phyloP scores from a whole-genome alignment of 2,797 vertebrate species.

The Pantherophis alleghaniensis region DNA sequence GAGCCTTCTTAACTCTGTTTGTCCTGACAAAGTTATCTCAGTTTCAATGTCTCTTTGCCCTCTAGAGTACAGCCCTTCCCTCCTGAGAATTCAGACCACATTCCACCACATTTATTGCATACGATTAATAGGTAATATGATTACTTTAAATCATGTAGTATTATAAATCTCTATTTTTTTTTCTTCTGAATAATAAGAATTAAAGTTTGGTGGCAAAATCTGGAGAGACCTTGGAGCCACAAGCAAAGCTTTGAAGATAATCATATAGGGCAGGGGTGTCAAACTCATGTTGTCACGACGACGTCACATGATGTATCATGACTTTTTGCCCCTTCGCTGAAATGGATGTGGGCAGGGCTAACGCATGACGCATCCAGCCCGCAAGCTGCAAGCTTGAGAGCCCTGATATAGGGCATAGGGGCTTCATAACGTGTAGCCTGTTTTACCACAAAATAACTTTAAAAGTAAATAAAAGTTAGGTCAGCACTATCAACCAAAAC shows the following conservation, averaged over 20 bases:
- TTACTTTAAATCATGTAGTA: neutral
- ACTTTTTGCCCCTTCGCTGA: too few relatives aligned
- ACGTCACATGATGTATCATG: too few relatives aligned
- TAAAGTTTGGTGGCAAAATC: neutral
- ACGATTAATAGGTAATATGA: neutral
- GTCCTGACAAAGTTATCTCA: neutral
- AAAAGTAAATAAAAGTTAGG: neutral
- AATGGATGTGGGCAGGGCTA: too few relatives aligned
- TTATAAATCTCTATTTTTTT: neutral
- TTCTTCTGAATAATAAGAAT: neutral
- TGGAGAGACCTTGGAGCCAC: neutral
- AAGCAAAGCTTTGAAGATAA: neutral
- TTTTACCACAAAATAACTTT: neutral
- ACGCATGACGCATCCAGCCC: fast-evolving
- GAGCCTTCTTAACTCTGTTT: neutral
- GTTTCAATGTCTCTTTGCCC: neutral
- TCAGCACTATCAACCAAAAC: neutral
- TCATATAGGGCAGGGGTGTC: neutral
- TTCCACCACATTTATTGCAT: neutral
- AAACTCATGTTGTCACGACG: too few relatives aligned
- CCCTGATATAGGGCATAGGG: neutral
- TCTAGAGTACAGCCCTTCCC: neutral
- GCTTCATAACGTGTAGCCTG: neutral
- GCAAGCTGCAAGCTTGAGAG: too few relatives aligned
- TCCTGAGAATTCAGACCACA: neutral